These are phyloP conservation scores for Hedya salicella DNA, from an alignment of 2,888 invertebrate species.

Conservation along the genomic window DNA sequence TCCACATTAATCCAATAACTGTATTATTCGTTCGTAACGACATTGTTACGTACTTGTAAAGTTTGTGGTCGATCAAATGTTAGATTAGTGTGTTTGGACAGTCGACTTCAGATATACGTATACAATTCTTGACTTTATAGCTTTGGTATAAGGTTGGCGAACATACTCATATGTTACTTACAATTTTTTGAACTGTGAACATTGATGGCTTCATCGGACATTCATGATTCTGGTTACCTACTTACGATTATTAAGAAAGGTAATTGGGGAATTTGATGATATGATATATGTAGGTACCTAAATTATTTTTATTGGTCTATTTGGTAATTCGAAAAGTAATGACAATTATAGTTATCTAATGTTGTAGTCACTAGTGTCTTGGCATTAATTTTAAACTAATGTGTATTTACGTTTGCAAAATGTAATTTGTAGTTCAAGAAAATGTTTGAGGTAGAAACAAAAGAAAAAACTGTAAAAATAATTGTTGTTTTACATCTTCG, in stretches of 20 bases:
- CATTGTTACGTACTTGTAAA: constrained; percentile 41
- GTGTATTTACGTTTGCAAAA: too few relatives aligned
- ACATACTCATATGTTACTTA: too few relatives aligned
- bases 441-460: too few relatives aligned
- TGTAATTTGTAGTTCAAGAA: too few relatives aligned
- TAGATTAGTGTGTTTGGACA: constrained; percentile 38
- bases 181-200: constrained; percentile 42
- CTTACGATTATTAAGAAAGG: constrained; percentile 44
- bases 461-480: too few relatives aligned
- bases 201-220: constrained; percentile 63
- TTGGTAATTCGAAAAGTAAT: constrained; percentile 23
- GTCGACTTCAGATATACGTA: not conserved
- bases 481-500: too few relatives aligned
- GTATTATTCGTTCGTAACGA: constrained; percentile 39
- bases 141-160: not conserved
- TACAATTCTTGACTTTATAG: constrained; percentile 1
- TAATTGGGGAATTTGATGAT: constrained; percentile 43
- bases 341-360: not conserved
- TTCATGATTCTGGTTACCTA: constrained; percentile 46
- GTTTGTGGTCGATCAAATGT: constrained; percentile 34
- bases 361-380: not conserved
- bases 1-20: constrained; percentile 73
- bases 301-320: constrained; percentile 45
- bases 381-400: too few relatives aligned
- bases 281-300: constrained; percentile 26